Base-by-base conservation (phyloP, 2,113 vertebrate genomes). In the Coturnix japonica region DNA sequence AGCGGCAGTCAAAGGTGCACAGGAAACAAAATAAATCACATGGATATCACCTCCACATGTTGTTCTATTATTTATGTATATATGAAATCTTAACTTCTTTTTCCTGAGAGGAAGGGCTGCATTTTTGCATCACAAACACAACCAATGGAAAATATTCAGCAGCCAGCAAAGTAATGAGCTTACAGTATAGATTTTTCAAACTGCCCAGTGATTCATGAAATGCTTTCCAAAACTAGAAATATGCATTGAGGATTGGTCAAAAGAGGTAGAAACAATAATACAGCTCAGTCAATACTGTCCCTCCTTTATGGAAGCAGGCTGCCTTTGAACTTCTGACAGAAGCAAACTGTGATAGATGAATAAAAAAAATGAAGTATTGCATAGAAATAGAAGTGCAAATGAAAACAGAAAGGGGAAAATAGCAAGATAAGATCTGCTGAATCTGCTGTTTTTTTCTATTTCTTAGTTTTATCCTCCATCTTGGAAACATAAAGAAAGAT, bases 151-250 rank as follows among this genome's bases (percentile, higher is more conserved):
- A 95, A 89, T 66, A 91, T 72, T 85, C 89, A 92, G 87, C 79
- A 93, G 76, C 79, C 79, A 88, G 81, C 41, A 91, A 87, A 83
- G 57, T 95, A 95, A 97, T 94, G 79, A 97, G 61, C 61, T 87
- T 91, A 90, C 80, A 49, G 49, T 96, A 95, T 93, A 83, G 95
- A 96, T 96, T 95, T 97, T 93, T 94, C 88, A 94, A 93, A 96
- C 91, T 95, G 87, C 87, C 93, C 92, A 95, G 91, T 94, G 95
- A 94, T 89, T 96, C 96, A 95, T 91, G 93, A 96, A 96, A 95
- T 96, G 69, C 59, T 93, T 96, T 95, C 95, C 69, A 57, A 93
- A 96, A 95, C 73, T 94, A 39, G n/a, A 95, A 93, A 94, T 95
- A 84, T 74, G 72, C 92, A 73, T 77, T 79, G 70, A 96, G 85